Evolutionary conservation across 2,888 invertebrate genomes (phyloP), one percentile per base, ranked within the genome.

Genomic region (Drosophila peninsularis): DNA sequence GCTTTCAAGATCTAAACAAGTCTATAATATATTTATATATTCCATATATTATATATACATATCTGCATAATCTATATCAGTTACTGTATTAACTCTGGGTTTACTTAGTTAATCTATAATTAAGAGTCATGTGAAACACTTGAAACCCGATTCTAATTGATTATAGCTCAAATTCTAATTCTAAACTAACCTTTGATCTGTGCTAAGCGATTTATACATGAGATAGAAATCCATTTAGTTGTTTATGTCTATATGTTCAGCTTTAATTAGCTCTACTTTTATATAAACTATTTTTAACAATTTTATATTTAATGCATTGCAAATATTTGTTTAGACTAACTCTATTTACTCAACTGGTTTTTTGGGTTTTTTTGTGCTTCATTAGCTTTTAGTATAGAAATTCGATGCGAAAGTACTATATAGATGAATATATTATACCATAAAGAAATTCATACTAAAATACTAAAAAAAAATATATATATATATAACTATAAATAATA

Each of bases 311-410:
- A 45, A 45, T 36, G 14, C 3, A 36, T 56, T 11, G 7, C 44
- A 11, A 11, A 34, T 5, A 17, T 19, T n/a, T 32, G 41, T 32
- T 42, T 41, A 1, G 9, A 1, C 3, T 24, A 24, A 30, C 30
- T 27, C 17, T 9, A 39, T 39, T 30, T 7, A 14, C n/a, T 30
- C 5, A 42, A 55, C 55, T 42, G 42, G 55, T 55, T 55, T 19
- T 7, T 13, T 49, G 32, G 49, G 32, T 14, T 44, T 44, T 24
- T 42, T 13, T 49, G 32, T 32, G 9, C 5, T 19, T 19, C 1
- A n/a, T 11, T 30, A 17, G 11, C 14, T 45, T 11, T 45, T 27
- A 11, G 11, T 47, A 30, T 45, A 17, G 47, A 47, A 17, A 0
- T 27, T 27, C 45, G 5, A 27, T 45, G n/a, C 45, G 5, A 30